Evolutionary conservation across 2,888 invertebrate species (phyloP).

Genomic region (Tetanocera ferruginea): DNA sequence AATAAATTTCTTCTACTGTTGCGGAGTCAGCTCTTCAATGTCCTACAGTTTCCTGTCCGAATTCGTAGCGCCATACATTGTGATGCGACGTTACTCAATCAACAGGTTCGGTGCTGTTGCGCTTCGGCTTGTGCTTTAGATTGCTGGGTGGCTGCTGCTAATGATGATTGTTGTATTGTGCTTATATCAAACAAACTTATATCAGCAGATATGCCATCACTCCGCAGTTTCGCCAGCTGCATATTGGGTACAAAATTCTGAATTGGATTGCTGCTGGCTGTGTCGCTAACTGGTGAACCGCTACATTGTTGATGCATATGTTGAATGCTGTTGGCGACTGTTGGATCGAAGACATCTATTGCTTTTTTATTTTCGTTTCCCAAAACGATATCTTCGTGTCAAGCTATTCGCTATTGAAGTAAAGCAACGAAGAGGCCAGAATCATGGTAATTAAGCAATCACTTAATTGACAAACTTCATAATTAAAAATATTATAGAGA

Average conservation of each 20-base stretch:
- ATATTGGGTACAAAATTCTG: constrained; percentile 66
- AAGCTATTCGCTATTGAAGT: constrained; percentile 48
- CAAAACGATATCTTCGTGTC: constrained; percentile 64
- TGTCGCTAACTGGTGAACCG: constrained; percentile 48
- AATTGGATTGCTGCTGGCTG: constrained; percentile 64
- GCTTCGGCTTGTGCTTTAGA: constrained; percentile 54
- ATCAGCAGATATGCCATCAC: constrained; percentile 46
- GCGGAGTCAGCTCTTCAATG: constrained; percentile 70
- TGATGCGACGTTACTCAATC: constrained; percentile 35
- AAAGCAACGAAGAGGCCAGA: constrained; percentile 39
- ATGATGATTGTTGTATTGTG: constrained; percentile 39
- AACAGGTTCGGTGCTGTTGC: constrained; percentile 60
- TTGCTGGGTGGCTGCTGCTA: constrained; percentile 48
- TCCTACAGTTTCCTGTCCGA: constrained; percentile 68
- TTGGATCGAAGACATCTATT: constrained; percentile 64
- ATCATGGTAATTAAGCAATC: too few species aligned
- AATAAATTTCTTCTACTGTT: constrained; percentile 72
- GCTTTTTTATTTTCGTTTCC: constrained; percentile 68
- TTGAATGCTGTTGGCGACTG: constrained; percentile 54
- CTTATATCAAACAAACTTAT: constrained; percentile 36
- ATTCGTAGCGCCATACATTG: constrained; percentile 56
- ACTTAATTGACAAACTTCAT: too few species aligned
- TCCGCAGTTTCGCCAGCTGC: constrained; percentile 59
- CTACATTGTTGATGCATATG: constrained; percentile 28
- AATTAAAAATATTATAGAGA: too few species aligned